phyloP scores from a whole-genome alignment of 2,888 invertebrate species.

The Drosophila barbarae region DNA sequence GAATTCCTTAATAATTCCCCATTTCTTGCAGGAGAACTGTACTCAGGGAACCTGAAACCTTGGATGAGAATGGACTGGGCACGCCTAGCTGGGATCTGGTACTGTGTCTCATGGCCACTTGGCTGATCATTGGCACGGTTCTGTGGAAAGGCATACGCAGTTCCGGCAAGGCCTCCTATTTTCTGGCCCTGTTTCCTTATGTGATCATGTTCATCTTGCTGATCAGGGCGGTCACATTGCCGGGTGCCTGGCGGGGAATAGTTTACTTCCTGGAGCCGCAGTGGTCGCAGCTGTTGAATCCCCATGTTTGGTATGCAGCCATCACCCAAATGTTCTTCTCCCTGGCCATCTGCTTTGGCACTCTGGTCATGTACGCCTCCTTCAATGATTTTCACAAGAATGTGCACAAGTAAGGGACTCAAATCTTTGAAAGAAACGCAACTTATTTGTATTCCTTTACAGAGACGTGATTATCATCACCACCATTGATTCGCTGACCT shows the following conservation, averaged over 20 bases:
- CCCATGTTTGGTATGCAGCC: conserved; percentile 84
- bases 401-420: conserved; percentile 80
- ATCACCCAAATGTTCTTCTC: conserved; percentile 85
- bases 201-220: conserved; percentile 83
- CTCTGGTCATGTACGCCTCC: conserved; percentile 83
- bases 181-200: conserved; percentile 86
- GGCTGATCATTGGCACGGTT: conserved; percentile 81
- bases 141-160: conserved; percentile 82
- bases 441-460: neutral
- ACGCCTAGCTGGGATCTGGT: conserved; percentile 81
- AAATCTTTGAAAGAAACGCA: no score
- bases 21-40: conserved; percentile 79
- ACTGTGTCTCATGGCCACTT: conserved; percentile 81
- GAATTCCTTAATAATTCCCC: fast-evolving
- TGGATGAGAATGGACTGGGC: conserved; percentile 81
- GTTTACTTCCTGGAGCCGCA: conserved; percentile 84
- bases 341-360: conserved; percentile 83
- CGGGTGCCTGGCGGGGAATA: conserved; percentile 83
- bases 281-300: conserved; percentile 81
- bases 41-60: conserved; percentile 80
- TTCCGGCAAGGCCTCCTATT: conserved; percentile 85
- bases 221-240: conserved; percentile 82
- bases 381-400: conserved; percentile 83
- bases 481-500: conserved; percentile 89
- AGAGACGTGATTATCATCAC: conserved; percentile 91